Base-by-base conservation (phyloP, 2,888 invertebrate genomes). In the Hyalella azteca region DNA sequence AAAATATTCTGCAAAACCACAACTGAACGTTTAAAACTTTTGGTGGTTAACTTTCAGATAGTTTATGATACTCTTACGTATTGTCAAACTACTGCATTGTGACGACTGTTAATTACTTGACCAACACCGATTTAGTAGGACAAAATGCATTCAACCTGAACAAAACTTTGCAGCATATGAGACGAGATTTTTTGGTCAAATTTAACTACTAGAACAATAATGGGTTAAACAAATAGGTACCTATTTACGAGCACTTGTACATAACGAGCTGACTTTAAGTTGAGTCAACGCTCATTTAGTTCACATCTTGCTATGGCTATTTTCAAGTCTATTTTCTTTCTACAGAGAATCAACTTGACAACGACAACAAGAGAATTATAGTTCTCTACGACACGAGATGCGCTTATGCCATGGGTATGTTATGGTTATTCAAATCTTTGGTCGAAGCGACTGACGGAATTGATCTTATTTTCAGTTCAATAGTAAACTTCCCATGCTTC, bases 371-470 rank as follows among this genome's bases (percentile, higher is more conserved):
- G 29, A 5, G 19, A 75, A 26, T 75, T 9, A 45, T 75, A 22
- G 9, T 75, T 11, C 22, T 75, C 39, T 75, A 45, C 13, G 75
- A 75, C 36, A 75, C 40, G 26, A 40, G 75, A 19, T 75, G 75
- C 29, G 75, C 75, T 22, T 45, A n/a, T 75, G 75, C 75, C n/a
- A 45, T 75, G 75, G 75, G 75, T 75, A 13, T 45, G 75, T 41
- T 39, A 15, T 66, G 11, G 11, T 45, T 15, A 45, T 3, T 15
- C 45, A 2, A 15, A 15, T 11, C 11, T 19, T 45, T 45, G 3
- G 19, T 45, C 45, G 3, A 3, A 45, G 45, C 45, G 11, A 45
- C 11, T 1, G 11, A 2, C 45, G 3, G 1, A 45, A 3, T 45
- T 2, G 45, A 1, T 11, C 3, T 11, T 15, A 15, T 19, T 19